Base-by-base conservation (phyloP, 2,888 invertebrate species). In the Rhamnusium bicolor region DNA sequence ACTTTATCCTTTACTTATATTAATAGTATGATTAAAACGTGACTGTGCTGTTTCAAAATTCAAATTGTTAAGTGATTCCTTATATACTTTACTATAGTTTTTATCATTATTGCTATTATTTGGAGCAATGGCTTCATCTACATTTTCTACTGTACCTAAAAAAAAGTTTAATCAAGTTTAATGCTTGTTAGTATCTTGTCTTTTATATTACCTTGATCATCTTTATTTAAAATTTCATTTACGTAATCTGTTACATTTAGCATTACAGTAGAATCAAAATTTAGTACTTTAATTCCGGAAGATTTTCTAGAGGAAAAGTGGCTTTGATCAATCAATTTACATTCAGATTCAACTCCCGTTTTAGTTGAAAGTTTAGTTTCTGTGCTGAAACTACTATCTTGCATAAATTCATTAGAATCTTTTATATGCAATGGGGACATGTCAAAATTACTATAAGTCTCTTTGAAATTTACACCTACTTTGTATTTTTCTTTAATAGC, bases 211-310 rank as follows among this genome's bases (percentile, higher is more conserved):
- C 49, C 49, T 63, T 63, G 49, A 49, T 14, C 21, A 21, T 53
- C n/a, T 16, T 53, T 54, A 67, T 63, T 77, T 51, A 82, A 66
- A 47, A 82, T 69, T 6, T 77, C 58, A 16, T 73, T 77, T 6
- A 84, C 76, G 69, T 82, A 83, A 69, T 80, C 79, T n/a, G 83
- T 84, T 61, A 84, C 76, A 73, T 84, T 81, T 6, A 83, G 71
- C 19, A 76, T 70, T 14, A 71, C 71, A 46, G 79, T 76, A 32
- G 69, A 72, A 68, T 75, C 49, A 21, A 71, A 73, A 24, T 40
- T 40, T 14, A 40, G 12, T 53, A 63, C 69, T 27, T 58, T 47
- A 14, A 62, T 61, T 29, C 16, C 47, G 6, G 24, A 7, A n/a
- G 19, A 21, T 53, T 12, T 53, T 12, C 24, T 21, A 19, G n/a